A percentile compares a stretch with the other conserved stretches of the same genome.
Evolutionary conservation across 2,797 vertebrate species (phyloP).

Genomic region (Anas bahamensis): DNA sequence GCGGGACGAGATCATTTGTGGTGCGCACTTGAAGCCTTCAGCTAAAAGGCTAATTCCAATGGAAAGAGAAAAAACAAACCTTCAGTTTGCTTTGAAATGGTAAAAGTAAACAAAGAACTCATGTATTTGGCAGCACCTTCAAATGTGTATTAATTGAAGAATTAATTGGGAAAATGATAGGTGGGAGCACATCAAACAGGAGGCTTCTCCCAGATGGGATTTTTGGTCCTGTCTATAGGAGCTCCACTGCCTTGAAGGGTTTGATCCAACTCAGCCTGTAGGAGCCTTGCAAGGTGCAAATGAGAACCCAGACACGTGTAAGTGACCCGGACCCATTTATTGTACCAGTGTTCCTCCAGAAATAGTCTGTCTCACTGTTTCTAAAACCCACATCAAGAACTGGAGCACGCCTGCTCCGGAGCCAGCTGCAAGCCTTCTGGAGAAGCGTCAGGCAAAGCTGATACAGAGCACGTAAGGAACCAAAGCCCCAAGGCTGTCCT

Average conservation of each 20-base stretch:
- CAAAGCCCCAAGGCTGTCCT: neutral
- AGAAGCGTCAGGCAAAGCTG: neutral
- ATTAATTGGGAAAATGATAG: neutral
- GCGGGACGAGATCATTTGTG: neutral
- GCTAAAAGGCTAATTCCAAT: neutral
- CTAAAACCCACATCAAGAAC: neutral
- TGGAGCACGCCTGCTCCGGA: neutral
- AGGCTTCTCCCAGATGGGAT: neutral
- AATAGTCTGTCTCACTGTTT: neutral
- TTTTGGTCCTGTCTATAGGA: neutral
- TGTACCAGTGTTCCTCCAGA: neutral
- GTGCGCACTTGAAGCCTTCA: neutral
- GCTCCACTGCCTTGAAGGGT: neutral
- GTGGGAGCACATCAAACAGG: neutral
- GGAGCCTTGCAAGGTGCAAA: neutral
- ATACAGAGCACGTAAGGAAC: neutral
- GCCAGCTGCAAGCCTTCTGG: neutral
- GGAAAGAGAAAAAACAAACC: neutral
- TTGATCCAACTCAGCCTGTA: neutral
- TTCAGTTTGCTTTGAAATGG: neutral
- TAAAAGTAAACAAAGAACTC: neutral
- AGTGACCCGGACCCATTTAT: neutral
- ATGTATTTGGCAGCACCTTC: neutral
- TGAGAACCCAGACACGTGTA: neutral
- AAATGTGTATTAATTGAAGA: neutral